These are phyloP conservation scores for Tenthredo scrophulariae DNA, from an alignment of 2,888 invertebrate species.

Conservation along the genomic window DNA sequence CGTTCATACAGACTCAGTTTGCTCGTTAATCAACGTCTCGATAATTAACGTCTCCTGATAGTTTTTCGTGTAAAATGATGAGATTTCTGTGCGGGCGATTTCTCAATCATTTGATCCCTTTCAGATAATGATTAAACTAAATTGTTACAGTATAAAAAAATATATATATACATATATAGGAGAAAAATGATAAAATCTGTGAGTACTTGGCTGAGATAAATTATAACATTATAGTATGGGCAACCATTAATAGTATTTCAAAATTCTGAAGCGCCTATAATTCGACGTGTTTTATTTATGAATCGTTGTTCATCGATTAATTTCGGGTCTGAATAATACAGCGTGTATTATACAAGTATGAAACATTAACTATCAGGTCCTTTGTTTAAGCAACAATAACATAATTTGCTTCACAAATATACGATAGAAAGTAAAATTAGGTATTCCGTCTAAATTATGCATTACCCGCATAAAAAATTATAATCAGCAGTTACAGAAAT, in stretches of 20 bases:
- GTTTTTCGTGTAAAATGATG: not conserved
- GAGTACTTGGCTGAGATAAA: not conserved
- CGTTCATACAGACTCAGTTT: not conserved
- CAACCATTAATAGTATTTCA: not conserved
- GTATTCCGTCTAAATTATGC: constrained; percentile 33
- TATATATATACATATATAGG: not conserved
- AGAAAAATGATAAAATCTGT: not conserved
- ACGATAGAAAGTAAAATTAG: not conserved
- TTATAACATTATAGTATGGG: not conserved
- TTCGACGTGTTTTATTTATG: not conserved
- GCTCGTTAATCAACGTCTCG: not conserved
- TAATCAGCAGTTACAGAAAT: constrained; percentile 20
- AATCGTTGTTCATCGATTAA: not conserved
- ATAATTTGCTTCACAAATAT: constrained; percentile 16
- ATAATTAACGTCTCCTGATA: not conserved
- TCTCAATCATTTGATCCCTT: not conserved
- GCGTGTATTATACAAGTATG: not conserved
- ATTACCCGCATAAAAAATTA: constrained; percentile 36
- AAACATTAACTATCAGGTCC: not conserved
- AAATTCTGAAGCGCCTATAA: not conserved
- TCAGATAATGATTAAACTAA: not conserved
- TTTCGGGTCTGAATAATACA: not conserved
- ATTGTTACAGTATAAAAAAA: not conserved
- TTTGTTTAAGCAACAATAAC: not conserved
- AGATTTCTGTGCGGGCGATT: not conserved